These are phyloP conservation scores for Parotocinclus haroldoi DNA, from an alignment of 2,797 vertebrate species.

Conservation along the genomic window DNA sequence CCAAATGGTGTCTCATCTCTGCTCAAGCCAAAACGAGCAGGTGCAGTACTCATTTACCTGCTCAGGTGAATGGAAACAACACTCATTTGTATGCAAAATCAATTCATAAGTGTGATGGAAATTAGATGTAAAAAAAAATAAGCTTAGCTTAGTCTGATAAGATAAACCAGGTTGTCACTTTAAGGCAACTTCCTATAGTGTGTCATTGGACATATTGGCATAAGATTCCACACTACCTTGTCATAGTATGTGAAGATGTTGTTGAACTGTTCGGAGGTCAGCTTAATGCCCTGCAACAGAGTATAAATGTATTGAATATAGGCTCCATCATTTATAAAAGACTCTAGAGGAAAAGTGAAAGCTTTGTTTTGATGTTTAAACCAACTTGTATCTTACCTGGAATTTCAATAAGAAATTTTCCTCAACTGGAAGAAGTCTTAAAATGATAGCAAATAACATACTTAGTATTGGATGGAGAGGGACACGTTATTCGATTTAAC, in stretches of 20 bases:
- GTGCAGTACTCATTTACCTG: conserved; percentile 58
- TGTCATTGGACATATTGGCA: conserved; percentile 4
- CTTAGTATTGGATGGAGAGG: too few species aligned
- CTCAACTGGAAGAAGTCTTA: conserved; percentile 86
- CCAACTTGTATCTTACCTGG: conserved; percentile 56
- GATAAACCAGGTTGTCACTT: conserved; percentile 7
- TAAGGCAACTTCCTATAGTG: neutral
- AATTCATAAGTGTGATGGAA: conserved; percentile 29
- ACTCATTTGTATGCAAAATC: conserved; percentile 54
- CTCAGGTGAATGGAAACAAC: conserved; percentile 30
- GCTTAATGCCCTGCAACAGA: conserved; percentile 80
- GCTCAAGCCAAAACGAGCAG: conserved; percentile 37
- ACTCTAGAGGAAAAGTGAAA: neutral
- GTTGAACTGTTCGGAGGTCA: conserved; percentile 84
- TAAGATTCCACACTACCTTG: conserved; percentile 75
- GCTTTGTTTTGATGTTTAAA: neutral
- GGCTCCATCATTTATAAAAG: neutral
- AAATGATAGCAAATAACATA: conserved; percentile 34
- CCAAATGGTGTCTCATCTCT: conserved; percentile 30
- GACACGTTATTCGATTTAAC: neutral
- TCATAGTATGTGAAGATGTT: conserved; percentile 90
- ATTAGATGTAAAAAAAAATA: conserved; percentile 21
- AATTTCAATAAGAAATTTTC: conserved; percentile 83
- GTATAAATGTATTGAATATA: conserved; percentile 10
- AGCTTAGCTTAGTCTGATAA: neutral